Evolutionary conservation across 2,113 vertebrate species (phyloP), one percentile per base, ranked within the genome.

Genomic region (Nibea albiflora): DNA sequence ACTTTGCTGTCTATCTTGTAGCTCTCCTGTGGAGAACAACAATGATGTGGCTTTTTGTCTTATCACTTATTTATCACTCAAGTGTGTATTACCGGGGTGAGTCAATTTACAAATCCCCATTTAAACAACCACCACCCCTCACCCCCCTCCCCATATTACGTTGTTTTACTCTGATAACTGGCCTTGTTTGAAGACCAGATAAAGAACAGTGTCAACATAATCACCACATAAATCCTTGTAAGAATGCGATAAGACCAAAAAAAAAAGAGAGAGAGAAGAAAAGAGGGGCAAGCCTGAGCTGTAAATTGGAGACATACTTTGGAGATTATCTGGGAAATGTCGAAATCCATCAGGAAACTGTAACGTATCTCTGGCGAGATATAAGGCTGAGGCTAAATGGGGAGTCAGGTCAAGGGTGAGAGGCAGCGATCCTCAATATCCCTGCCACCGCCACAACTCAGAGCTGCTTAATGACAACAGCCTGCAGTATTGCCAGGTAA

Each of bases 401-500:
- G 67, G 42, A 46, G 64, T 71, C 31, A 42, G 87, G 86, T 89
- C 79, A 86, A 76, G 82, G 78, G 83, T 89, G 74, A 85, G 56
- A 84, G 15, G 60, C 57, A 70, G 62, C 2, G n/a, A 70, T 83
- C 53, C 31, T 81, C 12, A 62, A 28, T 53, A 31, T 80, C 61
- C 54, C 53, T 4, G 31, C 62, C 56, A 50, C 69, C 44, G n/a
- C 22, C 35, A 74, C 71, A 84, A 60, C 76, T 88, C 81, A 80
- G 66, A 24, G 71, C 73, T 58, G 56, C 80, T 73, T 92, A 88
- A 92, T 92, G 81, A 85, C 86, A 84, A 73, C 74, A 71, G 74
- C 62, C 83, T 77, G 88, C 83, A 56, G 85, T 71, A 83, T 24
- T 85, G 69, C 83, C 53, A 68, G 76, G 83, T 88, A 85, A 89